Conservation (phyloP, 2,797 vertebrate species). For the Anabas testudineus region DNA sequence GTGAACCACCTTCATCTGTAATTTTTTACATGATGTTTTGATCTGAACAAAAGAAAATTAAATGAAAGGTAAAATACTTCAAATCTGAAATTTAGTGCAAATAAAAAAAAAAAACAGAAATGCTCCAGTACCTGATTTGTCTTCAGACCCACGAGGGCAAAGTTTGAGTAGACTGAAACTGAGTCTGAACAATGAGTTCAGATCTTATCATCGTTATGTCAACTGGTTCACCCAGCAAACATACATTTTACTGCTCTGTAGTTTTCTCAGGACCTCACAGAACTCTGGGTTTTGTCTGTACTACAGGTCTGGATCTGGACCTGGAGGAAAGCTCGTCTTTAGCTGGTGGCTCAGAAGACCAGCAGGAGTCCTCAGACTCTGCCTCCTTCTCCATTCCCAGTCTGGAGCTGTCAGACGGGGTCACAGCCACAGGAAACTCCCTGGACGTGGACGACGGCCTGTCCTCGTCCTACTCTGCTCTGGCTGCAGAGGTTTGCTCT, state of each 20-base stretch:
- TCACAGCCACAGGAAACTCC: constrained; percentile 43
- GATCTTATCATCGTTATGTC: background rate
- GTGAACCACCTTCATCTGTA: too few relatives aligned
- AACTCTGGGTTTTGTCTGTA: background rate
- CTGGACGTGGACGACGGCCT: constrained; percentile 70
- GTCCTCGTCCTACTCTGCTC: constrained; percentile 61
- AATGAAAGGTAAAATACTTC: too few relatives aligned
- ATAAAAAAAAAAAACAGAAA: too few relatives aligned
- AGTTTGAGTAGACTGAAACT: background rate
- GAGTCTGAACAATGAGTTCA: background rate
- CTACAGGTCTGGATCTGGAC: constrained; percentile 54
- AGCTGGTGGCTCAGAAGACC: constrained; percentile 64
- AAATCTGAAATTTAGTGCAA: too few relatives aligned
- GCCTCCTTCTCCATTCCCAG: constrained; percentile 80
- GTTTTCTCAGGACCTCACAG: background rate
- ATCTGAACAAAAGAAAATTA: too few relatives aligned
- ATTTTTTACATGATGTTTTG: too few relatives aligned
- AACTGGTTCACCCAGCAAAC: background rate
- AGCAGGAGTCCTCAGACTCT: constrained; percentile 73
- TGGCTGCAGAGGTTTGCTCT: constrained; percentile 49
- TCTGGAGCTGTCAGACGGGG: constrained; percentile 74
- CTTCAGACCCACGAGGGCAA: background rate
- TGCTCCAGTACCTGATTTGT: too few relatives aligned
- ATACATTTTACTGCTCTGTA: background rate
- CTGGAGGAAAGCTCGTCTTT: constrained; percentile 57